Evolutionary conservation across 2,888 invertebrate species (phyloP).

Genomic region (Galeruca laticollis): DNA sequence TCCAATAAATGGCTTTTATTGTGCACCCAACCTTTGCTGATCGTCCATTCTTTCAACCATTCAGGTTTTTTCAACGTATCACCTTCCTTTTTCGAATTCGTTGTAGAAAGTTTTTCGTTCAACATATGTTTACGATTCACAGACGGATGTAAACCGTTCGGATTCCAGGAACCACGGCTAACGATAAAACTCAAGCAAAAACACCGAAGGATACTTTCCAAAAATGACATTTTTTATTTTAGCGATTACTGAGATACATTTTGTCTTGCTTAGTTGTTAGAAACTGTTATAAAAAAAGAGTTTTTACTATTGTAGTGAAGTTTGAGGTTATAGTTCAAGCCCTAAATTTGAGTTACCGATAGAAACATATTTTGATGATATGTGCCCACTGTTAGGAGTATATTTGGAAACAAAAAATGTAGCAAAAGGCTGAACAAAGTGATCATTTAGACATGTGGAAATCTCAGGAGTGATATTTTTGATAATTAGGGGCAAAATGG

Average conservation of each 20-base stretch:
- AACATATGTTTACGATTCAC: constrained; percentile 40
- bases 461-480: too few relatives aligned
- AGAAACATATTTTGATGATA: too few relatives aligned
- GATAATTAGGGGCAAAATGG: too few relatives aligned
- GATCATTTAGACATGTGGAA: too few relatives aligned
- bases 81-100: constrained; percentile 38
- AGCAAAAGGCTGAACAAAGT: too few relatives aligned
- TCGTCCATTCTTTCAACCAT: constrained; percentile 67
- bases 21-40: constrained; percentile 67
- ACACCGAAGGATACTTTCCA: constrained; percentile 53
- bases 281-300: not conserved
- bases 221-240: constrained; percentile 40
- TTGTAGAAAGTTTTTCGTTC: constrained; percentile 46
- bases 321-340: too few relatives aligned
- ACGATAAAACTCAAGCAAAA: constrained; percentile 61
- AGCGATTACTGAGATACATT: not conserved
- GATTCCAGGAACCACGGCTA: constrained; percentile 62
- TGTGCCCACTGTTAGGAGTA: too few relatives aligned
- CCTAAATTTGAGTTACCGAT: too few relatives aligned
- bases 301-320: too few relatives aligned
- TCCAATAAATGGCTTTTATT: constrained; percentile 62
- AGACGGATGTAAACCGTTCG: constrained; percentile 43
- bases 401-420: too few relatives aligned
- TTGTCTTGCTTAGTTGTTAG: not conserved
- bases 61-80: constrained; percentile 56